Conservation (phyloP, 1,140 invertebrate species). For the Oreohelix idahoensis region DNA sequence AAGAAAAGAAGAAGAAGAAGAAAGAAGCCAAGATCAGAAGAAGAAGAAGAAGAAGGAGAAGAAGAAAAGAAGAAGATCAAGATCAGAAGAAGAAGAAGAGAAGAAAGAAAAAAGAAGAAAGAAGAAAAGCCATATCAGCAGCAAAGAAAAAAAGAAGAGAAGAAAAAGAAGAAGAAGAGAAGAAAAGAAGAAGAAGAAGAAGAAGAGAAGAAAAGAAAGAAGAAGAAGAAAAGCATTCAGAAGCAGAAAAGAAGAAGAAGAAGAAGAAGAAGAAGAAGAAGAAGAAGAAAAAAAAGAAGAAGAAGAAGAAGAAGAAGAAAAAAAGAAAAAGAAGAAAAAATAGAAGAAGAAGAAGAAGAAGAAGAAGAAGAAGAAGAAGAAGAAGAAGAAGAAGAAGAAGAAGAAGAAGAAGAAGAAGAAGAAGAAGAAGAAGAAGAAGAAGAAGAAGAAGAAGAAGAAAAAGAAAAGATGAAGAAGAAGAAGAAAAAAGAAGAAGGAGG, state of each 20-base stretch:
- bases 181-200: too few species aligned
- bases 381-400: slow-evolving; percentile 1
- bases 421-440: neutral
- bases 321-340: slow-evolving; percentile 1
- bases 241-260: too few species aligned
- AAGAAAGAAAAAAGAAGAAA: too few species aligned
- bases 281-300: neutral
- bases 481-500: neutral
- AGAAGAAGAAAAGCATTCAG: too few species aligned
- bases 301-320: slow-evolving; percentile 7
- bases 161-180: too few species aligned
- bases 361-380: neutral
- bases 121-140: neutral
- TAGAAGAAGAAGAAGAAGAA: neutral
- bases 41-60: neutral
- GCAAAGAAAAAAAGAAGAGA: too few species aligned
- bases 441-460: too few species aligned
- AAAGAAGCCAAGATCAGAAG: too few species aligned
- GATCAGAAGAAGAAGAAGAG: too few species aligned
- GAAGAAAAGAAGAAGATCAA: neutral
- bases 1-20: neutral
- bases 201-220: too few species aligned
- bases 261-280: too few species aligned
- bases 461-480: too few species aligned
- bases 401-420: neutral